Evolutionary conservation across 1,140 invertebrate species (phyloP).

Genomic region (Diorhabda sublineata): DNA sequence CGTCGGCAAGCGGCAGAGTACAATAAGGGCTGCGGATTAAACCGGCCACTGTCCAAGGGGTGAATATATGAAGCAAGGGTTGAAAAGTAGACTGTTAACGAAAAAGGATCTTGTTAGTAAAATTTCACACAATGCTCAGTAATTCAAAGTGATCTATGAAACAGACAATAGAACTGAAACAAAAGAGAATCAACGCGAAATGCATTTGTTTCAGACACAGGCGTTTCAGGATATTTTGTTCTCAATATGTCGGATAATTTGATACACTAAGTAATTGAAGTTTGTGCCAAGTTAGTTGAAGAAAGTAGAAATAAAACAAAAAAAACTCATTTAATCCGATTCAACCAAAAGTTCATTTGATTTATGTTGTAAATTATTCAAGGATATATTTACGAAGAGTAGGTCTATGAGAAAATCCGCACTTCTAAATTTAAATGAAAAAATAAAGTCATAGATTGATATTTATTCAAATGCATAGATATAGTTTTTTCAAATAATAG

Average conservation of each 20-base stretch:
- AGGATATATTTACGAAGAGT: too few relatives aligned
- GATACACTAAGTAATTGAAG: background rate
- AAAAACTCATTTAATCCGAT: too few relatives aligned
- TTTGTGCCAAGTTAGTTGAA: too few relatives aligned
- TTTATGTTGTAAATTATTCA: too few relatives aligned
- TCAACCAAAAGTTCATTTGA: too few relatives aligned
- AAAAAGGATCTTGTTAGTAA: constrained; percentile 34
- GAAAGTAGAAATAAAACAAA: too few relatives aligned
- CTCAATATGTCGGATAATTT: background rate
- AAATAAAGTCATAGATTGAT: too few relatives aligned
- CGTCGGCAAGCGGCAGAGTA: background rate
- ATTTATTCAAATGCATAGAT: too few relatives aligned
- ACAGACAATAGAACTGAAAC: constrained; percentile 26
- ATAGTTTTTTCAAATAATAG: too few relatives aligned
- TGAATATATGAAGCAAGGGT: constrained; percentile 42
- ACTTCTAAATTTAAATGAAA: too few relatives aligned
- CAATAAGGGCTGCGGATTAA: constrained; percentile 29
- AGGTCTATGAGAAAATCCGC: too few relatives aligned
- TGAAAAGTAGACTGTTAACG: constrained; percentile 35
- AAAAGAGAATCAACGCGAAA: constrained; percentile 22
- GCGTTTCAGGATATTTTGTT: background rate
- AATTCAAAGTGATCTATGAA: constrained; percentile 34
- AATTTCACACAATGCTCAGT: constrained; percentile 30
- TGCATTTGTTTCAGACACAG: constrained; percentile 6
- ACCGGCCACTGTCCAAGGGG: constrained; percentile 40